Evolutionary conservation across 2,113 vertebrate species (phyloP), one percentile per base, ranked within the genome.

Genomic region (Zosterops hypoxanthus): DNA sequence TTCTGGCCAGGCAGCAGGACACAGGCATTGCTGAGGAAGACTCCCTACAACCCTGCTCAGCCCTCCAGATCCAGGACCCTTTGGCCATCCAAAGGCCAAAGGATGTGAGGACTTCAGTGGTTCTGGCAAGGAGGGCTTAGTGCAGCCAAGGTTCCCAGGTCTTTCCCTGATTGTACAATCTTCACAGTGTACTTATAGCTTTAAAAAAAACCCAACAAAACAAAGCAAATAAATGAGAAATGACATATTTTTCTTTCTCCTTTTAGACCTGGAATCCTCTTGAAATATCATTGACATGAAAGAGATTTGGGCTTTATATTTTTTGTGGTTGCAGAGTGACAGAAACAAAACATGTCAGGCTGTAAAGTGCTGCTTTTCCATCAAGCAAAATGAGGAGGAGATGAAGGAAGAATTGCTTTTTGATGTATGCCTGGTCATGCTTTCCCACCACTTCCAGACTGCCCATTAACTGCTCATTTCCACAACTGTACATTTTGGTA

Each of bases 351-450:
- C 1, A 5, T 6, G 11, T 12, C 7, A 4, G 24, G 56, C 73
- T 79, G 14, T 36, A 42, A 11, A 33, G n/a, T 11, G 39, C 20
- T 84, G 71, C 34, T 86, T 78, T 82, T 65, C 57, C 31, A 53
- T 49, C 57, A 49, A 46, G 46, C 16, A 60, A 72, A 49, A 80
- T 16, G 14, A 73, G 34, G 15, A 91, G 47, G 24, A 85, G 59
- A 76, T 1, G 7, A 46, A 86, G 33, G 11, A 77, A 81, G 53
- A 60, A 66, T 6, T 85, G 59, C 36, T 60, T 80, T 82, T 55
- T 87, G 17, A 25, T 80, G 25, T 34, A 47, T 0, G 0, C 31
- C 42, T n/a, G 8, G 12, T 49, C 31, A 23, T 12, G 24, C 65
- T 64, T 89, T 82, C 73, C 69, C 77, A 55, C 25, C 15, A 29